Evolutionary conservation across 2,888 invertebrate species (phyloP).

Genomic region (Hermaeophaga mercurialis): DNA sequence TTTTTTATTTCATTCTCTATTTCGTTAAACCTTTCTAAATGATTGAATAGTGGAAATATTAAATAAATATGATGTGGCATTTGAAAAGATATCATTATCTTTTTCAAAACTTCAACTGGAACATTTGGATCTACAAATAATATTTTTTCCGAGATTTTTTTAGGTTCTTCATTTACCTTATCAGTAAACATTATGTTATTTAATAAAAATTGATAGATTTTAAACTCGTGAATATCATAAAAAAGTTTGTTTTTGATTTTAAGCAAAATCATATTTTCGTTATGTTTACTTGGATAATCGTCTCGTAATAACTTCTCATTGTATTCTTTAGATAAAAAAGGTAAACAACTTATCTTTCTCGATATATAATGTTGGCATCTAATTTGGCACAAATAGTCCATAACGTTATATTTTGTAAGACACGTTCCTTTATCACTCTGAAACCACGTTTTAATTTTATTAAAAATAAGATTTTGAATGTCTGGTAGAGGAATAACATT

Average conservation of each 20-base stretch:
- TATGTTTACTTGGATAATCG: not conserved
- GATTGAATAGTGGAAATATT: not conserved
- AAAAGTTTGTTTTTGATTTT: not conserved
- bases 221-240: not conserved
- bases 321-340: not conserved
- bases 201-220: not conserved
- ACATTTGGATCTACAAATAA: not conserved
- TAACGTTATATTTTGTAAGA: not conserved
- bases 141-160: not conserved
- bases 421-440: not conserved
- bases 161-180: not conserved
- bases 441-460: slow-evolving; percentile 4
- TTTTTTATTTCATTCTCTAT: not conserved
- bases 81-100: not conserved
- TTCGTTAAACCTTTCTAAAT: not conserved
- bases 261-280: not conserved
- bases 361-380: not conserved
- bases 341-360: not conserved
- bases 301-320: not conserved
- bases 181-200: not conserved
- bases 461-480: too few species aligned
- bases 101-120: not conserved
- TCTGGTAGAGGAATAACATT: too few species aligned
- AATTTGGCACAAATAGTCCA: not conserved
- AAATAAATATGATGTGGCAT: not conserved